A percentile compares a stretch with the other conserved stretches of the same genome.
These are phyloP conservation scores for Ptychoptera contaminata DNA, from an alignment of 2,888 invertebrate species.

Conservation along the genomic window DNA sequence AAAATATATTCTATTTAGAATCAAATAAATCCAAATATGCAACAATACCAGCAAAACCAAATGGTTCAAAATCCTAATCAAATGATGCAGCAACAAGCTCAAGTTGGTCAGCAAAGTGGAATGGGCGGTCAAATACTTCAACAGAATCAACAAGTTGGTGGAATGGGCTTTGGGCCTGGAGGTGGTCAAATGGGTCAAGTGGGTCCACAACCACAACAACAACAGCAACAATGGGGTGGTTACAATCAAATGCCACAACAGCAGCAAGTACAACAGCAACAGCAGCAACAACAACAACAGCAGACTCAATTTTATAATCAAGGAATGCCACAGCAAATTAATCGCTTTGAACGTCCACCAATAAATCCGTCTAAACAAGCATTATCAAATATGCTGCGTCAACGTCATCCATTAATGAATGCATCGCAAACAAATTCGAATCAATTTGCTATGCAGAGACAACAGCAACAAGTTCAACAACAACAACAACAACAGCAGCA, in stretches of 20 bases:
- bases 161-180: slow-evolving; percentile 1
- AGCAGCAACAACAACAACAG: slow-evolving; percentile 23
- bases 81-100: slow-evolving; percentile 27
- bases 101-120: neutral
- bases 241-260: slow-evolving; percentile 23
- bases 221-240: slow-evolving; percentile 16
- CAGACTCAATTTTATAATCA: neutral
- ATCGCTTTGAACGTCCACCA: slow-evolving; percentile 30
- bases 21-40: slow-evolving; percentile 30
- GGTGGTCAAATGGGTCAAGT: slow-evolving; percentile 1
- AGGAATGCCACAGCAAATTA: slow-evolving; percentile 21
- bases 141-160: slow-evolving; percentile 4
- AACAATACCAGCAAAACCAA: slow-evolving; percentile 23
- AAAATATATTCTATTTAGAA: slow-evolving; percentile 8
- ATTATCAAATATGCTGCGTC: slow-evolving; percentile 67
- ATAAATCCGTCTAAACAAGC: slow-evolving; percentile 71
- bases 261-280: slow-evolving; percentile 9
- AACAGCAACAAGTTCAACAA: slow-evolving; percentile 23
- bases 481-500: slow-evolving; percentile 26
- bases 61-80: slow-evolving; percentile 37
- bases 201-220: slow-evolving; percentile 8
- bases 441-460: slow-evolving; percentile 21
- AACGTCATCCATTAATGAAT: slow-evolving; percentile 42
- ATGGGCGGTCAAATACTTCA: neutral
- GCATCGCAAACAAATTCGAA: slow-evolving; percentile 25